A percentile compares a stretch with the other conserved stretches of the same genome.
Evolutionary conservation across 2,113 vertebrate species (phyloP).

Genomic region (Heptranchias perlo): DNA sequence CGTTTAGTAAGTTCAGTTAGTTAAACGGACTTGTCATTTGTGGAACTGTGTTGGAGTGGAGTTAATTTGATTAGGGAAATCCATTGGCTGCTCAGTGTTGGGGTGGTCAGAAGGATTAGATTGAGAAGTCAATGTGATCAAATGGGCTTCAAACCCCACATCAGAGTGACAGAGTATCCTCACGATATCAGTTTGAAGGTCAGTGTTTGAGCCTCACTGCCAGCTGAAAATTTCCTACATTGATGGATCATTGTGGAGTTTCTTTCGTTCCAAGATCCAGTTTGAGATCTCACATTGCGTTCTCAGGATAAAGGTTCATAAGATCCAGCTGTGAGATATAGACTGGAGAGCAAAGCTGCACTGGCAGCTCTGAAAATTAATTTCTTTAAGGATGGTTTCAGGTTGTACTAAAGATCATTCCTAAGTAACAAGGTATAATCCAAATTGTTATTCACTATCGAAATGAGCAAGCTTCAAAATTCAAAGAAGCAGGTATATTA

Average conservation of each 20-base stretch:
- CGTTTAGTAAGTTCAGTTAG: background rate
- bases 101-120: background rate
- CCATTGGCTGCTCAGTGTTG: background rate
- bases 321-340: background rate
- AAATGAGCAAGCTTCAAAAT: background rate
- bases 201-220: background rate
- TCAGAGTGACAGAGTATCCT: background rate
- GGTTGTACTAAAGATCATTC: background rate
- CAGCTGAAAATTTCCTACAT: background rate
- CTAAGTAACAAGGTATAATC: background rate
- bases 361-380: background rate
- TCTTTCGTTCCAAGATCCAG: background rate
- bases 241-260: background rate
- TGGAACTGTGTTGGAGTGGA: background rate
- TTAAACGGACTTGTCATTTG: background rate
- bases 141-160: background rate
- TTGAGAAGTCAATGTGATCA: background rate
- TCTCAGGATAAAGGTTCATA: background rate
- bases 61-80: background rate
- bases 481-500: background rate
- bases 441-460: background rate
- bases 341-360: background rate
- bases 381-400: background rate
- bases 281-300: background rate
- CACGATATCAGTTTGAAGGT: background rate